Evolutionary conservation across 2,797 vertebrate species (phyloP).

Genomic region (Sebastes cheni): DNA sequence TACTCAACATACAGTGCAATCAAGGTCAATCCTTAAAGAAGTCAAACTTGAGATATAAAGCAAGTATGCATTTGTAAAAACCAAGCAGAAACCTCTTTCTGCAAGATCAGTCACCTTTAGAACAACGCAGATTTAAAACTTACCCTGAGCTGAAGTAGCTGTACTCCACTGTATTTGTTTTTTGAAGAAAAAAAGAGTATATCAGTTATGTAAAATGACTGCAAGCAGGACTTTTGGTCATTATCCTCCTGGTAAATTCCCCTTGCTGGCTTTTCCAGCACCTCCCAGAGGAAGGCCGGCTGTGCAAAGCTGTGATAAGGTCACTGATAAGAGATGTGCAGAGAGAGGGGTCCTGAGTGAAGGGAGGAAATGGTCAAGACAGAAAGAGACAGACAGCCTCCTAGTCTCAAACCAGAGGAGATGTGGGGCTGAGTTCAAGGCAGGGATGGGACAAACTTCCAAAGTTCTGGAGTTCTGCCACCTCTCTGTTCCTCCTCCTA

Average conservation of each 20-base stretch:
- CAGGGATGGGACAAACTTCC: constrained; percentile 78
- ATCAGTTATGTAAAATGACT: constrained; percentile 50
- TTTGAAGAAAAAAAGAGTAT: constrained; percentile 29
- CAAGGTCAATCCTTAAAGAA: constrained; percentile 4
- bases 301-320: constrained; percentile 45
- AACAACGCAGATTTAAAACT: constrained; percentile 40
- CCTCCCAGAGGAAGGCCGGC: constrained; percentile 61
- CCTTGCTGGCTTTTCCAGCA: constrained; percentile 56
- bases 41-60: not conserved
- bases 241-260: constrained; percentile 74
- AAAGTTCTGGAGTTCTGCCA: constrained; percentile 78
- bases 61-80: not conserved
- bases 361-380: constrained; percentile 39
- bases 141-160: constrained; percentile 76
- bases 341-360: constrained; percentile 46
- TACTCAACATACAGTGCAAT: constrained; percentile 14
- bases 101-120: not conserved
- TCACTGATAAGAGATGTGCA: constrained; percentile 43
- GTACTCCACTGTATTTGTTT: constrained; percentile 67
- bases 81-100: not conserved
- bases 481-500: constrained; percentile 77
- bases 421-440: constrained; percentile 71
- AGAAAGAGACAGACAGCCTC: constrained; percentile 63
- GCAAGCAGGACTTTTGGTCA: constrained; percentile 68
- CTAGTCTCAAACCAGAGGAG: constrained; percentile 73